Evolutionary conservation across 92 coral and sea anemone genomes (phyloP).

Genomic region (Palythoa heliodiscus): DNA sequence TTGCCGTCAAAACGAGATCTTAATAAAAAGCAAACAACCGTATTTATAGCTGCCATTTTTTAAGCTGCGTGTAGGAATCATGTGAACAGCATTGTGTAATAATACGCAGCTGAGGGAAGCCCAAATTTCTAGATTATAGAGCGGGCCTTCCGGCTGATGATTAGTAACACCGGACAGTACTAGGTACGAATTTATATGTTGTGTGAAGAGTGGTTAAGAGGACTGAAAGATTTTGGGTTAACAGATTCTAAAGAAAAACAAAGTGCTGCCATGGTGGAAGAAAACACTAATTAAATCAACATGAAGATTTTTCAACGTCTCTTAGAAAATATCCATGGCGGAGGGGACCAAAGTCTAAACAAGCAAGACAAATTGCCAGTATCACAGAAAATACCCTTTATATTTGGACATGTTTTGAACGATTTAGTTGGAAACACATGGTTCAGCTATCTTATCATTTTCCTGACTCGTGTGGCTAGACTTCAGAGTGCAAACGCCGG

Average conservation of each 20-base stretch:
- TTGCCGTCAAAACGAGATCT: neutral
- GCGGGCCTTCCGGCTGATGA: no score
- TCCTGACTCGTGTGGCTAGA: slow-evolving; percentile 64
- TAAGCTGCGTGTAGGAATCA: neutral
- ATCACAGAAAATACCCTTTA: slow-evolving; percentile 55
- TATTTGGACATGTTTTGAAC: slow-evolving; percentile 75
- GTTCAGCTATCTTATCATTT: slow-evolving; percentile 74
- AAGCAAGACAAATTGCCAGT: slow-evolving; percentile 33
- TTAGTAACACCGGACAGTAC: no score
- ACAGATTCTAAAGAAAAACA: no score
- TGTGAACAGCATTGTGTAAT: neutral
- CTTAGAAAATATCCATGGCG: neutral
- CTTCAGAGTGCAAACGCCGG: slow-evolving; percentile 72
- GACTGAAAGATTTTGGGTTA: no score
- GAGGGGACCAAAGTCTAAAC: neutral
- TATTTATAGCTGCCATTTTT: neutral
- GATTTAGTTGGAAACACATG: slow-evolving; percentile 74
- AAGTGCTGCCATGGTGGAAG: neutral
- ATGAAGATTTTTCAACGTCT: slow-evolving; percentile 5
- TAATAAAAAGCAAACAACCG: neutral
- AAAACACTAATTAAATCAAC: no score
- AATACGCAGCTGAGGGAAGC: neutral
- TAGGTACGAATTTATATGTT: no score
- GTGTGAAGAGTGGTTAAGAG: no score
- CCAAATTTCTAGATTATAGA: neutral